Evolutionary conservation across 2,888 invertebrate species (phyloP), one percentile per base, ranked within the genome.

Genomic region (Agrotis segetum): DNA sequence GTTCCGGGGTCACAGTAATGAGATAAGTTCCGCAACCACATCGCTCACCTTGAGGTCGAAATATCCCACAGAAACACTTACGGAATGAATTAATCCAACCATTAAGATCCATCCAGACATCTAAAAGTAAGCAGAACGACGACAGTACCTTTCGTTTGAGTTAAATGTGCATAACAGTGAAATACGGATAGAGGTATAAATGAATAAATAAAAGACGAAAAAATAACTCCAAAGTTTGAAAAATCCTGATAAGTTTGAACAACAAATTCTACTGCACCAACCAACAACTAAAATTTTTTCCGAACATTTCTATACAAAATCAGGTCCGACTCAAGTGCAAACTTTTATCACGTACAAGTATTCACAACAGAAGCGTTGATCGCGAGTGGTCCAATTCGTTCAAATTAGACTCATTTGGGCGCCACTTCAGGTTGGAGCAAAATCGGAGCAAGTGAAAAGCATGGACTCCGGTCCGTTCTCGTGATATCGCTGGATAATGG

Each of bases 401-500:
- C 85, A 89, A 93, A 92, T 92, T 90, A 90, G 90, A 76, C 82
- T 89, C 89, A 89, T 91, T 92, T 88, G 83, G 82, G 82, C 85
- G 79, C 70, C 82, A 82, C 86, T 87, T 82, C 79, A 84, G 83
- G 81, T 80, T 81, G 40, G 70, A 77, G 85, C 77, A 81, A 89
- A 90, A 88, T 85, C 84, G 85, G 71, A 82, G 85, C 87, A 87
- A 88, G 88, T 89, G 90, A 91, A 90, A 88, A 88, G 87, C 89
- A 84, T 74, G 87, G 85, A 14, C n/a, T 88, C 89, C 90, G 84
- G 78, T 81, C 82, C 77, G 81, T 85, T 89, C 86, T 85, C 88
- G 85, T 88, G 88, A 91, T 92, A 92, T 93, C 83, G 86, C 77
- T 83, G 88, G 89, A 95, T 95, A 96, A 95, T 95, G 93, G 94